Evolutionary conservation across 2,888 invertebrate genomes (phyloP), one percentile per base, ranked within the genome.

Genomic region (Agrochola lota): DNA sequence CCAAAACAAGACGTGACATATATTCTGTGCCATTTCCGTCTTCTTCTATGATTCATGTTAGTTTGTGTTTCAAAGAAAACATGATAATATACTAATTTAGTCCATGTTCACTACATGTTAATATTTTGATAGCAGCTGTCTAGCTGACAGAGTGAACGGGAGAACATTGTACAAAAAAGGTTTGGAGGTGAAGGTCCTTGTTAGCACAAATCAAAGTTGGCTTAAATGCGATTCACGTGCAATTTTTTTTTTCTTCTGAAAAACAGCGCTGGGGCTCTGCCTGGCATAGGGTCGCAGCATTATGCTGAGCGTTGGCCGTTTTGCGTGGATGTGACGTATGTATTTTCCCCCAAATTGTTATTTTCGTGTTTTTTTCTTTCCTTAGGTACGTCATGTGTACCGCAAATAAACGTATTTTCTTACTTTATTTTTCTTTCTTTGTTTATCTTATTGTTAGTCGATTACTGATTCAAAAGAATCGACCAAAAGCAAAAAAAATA

Each of bases 1-100:
- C 90, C 92, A 95, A 82, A 95, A 76, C 79, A 94, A 86, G 70
- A 93, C 78, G 81, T 86, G 84, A 81, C 73, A 86, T 74, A 88
- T 74, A 74, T 75, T 81, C 35, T 81, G 80, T 68, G 88, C 88
- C 88, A 88, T 88, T 59, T 82, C 80, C 55, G 49, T 76, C 40
- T 78, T 72, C 62, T 75, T 73, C 75, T 75, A 60, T 67, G 55
- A 78, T 71, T 85, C 88, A 88, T 88, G 82, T 83, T 84, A 82
- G 52, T 81, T 73, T 77, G 35, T 80, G 69, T 71, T 74, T 70
- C 77, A 75, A 76, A 49, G 64, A 68, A 67, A 85, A 88, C 86
- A 89, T 86, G 40, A 60, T 77, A 81, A 74, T 89, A 85, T 85
- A 73, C 35, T 69, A 57, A 72, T 70, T 74, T 66, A 72, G 23